Conservation (phyloP, 2,888 invertebrate genomes). For the Eurytoma californica region DNA sequence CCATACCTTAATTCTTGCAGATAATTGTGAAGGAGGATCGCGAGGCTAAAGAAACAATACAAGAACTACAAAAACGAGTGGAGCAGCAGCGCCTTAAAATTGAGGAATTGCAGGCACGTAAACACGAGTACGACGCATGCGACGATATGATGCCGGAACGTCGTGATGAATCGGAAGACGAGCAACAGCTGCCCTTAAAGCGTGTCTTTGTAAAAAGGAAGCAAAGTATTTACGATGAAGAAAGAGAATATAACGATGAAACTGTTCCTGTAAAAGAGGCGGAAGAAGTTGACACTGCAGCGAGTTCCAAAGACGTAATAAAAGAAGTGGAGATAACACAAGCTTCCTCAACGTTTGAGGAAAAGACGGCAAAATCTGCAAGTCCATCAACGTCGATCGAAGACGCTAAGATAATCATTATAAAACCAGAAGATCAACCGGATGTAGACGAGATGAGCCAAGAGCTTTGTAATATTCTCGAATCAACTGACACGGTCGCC, state of each 20-base stretch:
- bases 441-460: conserved; percentile 72
- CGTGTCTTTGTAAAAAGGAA: conserved; percentile 79
- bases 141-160: conserved; percentile 73
- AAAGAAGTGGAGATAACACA: conserved; percentile 46
- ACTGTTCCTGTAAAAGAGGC: conserved; percentile 24
- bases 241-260: conserved; percentile 70
- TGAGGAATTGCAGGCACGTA: conserved; percentile 70
- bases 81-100: conserved; percentile 72
- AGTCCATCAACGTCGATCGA: conserved; percentile 64
- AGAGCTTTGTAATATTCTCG: conserved; percentile 70
- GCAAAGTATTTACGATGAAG: conserved; percentile 75
- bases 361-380: conserved; percentile 5
- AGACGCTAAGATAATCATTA: conserved; percentile 69
- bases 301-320: conserved; percentile 45
- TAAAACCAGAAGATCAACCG: conserved; percentile 61
- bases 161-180: conserved; percentile 71
- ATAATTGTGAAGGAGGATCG: conserved; percentile 66
- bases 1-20: neutral
- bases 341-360: conserved; percentile 17
- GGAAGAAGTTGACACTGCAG: conserved; percentile 40
- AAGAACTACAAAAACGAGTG: conserved; percentile 70
- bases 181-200: conserved; percentile 77
- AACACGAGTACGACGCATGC: conserved; percentile 70
- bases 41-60: conserved; percentile 72
- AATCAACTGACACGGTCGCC: conserved; percentile 69